Evolutionary conservation across 2,888 invertebrate genomes (phyloP).

Genomic region (Nebria salina): DNA sequence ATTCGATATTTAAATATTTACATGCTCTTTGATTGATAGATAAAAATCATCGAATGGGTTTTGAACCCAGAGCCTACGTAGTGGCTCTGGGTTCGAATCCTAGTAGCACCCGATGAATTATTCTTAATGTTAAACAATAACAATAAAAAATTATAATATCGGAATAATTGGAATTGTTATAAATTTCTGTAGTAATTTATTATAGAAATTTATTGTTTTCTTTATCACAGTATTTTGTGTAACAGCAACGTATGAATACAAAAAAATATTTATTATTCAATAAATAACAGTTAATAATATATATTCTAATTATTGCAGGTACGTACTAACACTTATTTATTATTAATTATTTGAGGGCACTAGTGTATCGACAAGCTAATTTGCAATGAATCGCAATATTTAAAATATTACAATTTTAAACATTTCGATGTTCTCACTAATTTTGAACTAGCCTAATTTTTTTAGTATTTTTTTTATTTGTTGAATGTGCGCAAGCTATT

Average conservation of each 20-base stretch:
- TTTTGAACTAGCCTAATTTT: neutral
- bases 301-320: slow-evolving; percentile 30
- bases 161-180: neutral
- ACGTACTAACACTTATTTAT: slow-evolving; percentile 16
- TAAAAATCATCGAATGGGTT: too few relatives aligned
- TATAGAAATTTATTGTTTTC: slow-evolving; percentile 34
- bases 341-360: slow-evolving; percentile 28
- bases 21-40: too few relatives aligned
- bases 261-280: slow-evolving; percentile 33
- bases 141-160: too few relatives aligned
- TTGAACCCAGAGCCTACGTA: too few relatives aligned
- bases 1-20: too few relatives aligned
- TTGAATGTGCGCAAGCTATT: neutral
- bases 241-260: slow-evolving; percentile 31
- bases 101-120: too few relatives aligned
- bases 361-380: slow-evolving; percentile 33
- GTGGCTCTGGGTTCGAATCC: too few relatives aligned
- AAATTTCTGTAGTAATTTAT: neutral
- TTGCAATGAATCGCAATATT: slow-evolving; percentile 14
- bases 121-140: too few relatives aligned
- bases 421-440: neutral
- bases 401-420: neutral
- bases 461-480: too few relatives aligned
- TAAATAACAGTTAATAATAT: slow-evolving; percentile 22
- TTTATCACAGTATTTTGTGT: slow-evolving; percentile 41